These are phyloP conservation scores for Oreochromis niloticus DNA, from an alignment of 2,113 vertebrate genomes.

Conservation along the genomic window DNA sequence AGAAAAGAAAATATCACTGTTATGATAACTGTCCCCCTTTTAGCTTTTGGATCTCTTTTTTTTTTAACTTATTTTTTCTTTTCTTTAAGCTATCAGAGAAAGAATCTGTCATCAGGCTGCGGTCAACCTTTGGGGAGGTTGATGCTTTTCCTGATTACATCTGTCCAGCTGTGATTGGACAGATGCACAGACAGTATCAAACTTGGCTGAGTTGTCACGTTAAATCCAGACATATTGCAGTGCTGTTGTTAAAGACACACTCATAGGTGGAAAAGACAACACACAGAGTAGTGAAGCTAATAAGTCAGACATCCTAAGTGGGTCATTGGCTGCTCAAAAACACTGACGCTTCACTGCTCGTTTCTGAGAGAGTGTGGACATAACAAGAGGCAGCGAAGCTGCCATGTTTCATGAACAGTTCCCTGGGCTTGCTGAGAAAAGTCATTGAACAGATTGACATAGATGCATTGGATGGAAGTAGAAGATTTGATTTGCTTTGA, in stretches of 20 bases:
- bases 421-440: not conserved
- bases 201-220: not conserved
- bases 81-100: not conserved
- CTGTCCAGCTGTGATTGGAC: not conserved
- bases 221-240: not conserved
- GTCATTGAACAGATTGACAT: not conserved
- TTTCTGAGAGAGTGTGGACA: not conserved
- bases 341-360: not conserved
- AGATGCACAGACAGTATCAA: not conserved
- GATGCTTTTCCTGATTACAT: not conserved
- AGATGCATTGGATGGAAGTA: not conserved
- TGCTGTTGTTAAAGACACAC: not conserved
- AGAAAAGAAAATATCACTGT: not conserved
- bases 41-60: not conserved
- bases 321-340: not conserved
- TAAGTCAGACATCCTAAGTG: not conserved
- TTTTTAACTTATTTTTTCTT: not conserved
- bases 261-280: not conserved
- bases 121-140: not conserved
- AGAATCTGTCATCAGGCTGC: not conserved
- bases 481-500: not conserved
- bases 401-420: not conserved
- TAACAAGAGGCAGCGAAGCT: not conserved
- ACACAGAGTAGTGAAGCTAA: not conserved
- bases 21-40: not conserved